Evolutionary conservation across 2,888 invertebrate genomes (phyloP).

Genomic region (Drosophila pseudotakahashii): DNA sequence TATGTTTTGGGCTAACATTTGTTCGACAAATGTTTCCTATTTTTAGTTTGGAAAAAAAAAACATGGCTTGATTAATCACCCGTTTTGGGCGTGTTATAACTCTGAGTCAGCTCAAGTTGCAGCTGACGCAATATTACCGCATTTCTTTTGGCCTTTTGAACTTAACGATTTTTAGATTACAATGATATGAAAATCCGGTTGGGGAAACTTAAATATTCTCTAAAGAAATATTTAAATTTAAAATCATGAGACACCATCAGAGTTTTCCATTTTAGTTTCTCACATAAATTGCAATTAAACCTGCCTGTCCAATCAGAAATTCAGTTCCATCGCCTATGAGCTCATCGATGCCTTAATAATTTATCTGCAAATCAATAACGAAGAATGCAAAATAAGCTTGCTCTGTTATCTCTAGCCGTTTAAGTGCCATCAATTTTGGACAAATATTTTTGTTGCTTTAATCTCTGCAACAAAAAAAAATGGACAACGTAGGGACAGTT

Average conservation of each 20-base stretch:
- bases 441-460: constrained; percentile 12
- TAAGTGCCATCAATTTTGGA: constrained; percentile 14
- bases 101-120: constrained; percentile 27
- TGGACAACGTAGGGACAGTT: constrained; percentile 2
- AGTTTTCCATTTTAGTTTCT: background rate
- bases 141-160: constrained; percentile 19
- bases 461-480: constrained; percentile 15
- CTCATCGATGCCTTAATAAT: constrained; percentile 27
- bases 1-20: constrained; percentile 30
- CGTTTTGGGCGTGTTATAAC: constrained; percentile 21
- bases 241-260: background rate
- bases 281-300: constrained; percentile 40
- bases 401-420: constrained; percentile 21
- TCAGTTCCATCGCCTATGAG: constrained; percentile 5
- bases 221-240: constrained; percentile 15
- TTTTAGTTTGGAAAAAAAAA: background rate
- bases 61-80: constrained; percentile 29
- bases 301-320: background rate
- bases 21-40: constrained; percentile 19
- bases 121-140: constrained; percentile 30
- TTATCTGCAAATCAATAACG: constrained; percentile 30
- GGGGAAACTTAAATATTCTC: background rate
- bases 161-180: background rate
- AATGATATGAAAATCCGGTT: background rate
- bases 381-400: constrained; percentile 21